Conservation (phyloP, 37 sponge, comb jelly and placozoan species). For the Theonella swinhoei region DNA sequence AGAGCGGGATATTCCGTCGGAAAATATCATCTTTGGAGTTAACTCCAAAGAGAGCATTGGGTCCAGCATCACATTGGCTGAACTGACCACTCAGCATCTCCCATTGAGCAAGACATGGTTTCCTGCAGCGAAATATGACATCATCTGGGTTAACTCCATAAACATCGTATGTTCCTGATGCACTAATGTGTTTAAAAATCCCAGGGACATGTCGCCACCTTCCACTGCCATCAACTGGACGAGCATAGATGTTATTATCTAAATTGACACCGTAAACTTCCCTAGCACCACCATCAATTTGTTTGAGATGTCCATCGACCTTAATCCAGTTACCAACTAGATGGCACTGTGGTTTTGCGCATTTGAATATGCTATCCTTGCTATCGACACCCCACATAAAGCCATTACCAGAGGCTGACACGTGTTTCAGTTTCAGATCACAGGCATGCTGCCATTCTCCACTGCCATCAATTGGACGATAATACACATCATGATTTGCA, state of each 20-base stretch:
- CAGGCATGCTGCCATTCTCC: conserved; percentile 40
- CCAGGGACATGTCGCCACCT: conserved; percentile 48
- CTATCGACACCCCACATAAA: conserved; percentile 69
- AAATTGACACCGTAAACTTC: conserved; percentile 55
- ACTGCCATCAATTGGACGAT: too few species aligned
- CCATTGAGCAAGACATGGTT: too few species aligned
- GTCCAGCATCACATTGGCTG: too few species aligned
- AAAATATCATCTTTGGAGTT: too few species aligned
- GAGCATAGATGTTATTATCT: conserved; percentile 11
- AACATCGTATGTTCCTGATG: too few species aligned
- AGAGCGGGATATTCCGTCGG: too few species aligned
- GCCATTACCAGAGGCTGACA: too few species aligned
- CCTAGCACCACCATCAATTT: conserved; percentile 52
- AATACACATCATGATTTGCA: too few species aligned
- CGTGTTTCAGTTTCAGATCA: conserved; percentile 17
- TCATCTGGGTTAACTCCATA: too few species aligned
- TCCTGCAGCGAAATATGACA: too few species aligned
- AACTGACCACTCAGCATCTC: conserved; percentile 18
- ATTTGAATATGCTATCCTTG: conserved; percentile 51
- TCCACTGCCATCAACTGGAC: conserved; percentile 60
- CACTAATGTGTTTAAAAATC: too few species aligned
- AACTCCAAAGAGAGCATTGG: too few species aligned
- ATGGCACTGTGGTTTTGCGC: conserved; percentile 74
- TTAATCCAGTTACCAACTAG: conserved; percentile 37
- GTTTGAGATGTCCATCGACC: conserved; percentile 30